Evolutionary conservation across 2,113 vertebrate species (phyloP).

Genomic region (Leiothrix lutea): DNA sequence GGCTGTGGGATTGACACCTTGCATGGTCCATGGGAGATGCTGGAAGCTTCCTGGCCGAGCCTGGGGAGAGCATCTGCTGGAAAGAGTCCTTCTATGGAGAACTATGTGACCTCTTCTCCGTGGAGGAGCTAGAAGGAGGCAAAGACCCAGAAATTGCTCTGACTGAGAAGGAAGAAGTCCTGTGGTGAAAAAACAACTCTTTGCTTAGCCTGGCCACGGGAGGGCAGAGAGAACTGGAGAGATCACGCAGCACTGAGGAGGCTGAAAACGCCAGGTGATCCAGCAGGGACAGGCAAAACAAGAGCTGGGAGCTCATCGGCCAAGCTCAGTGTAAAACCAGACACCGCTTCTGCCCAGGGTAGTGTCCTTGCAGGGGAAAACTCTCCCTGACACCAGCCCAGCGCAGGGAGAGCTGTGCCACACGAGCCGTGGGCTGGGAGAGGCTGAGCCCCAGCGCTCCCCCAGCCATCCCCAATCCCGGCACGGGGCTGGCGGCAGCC

Average conservation of each 20-base stretch:
- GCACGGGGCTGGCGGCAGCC: neutral
- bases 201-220: neutral
- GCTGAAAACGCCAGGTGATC: neutral
- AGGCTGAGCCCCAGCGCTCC: neutral
- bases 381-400: neutral
- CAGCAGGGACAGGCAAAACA: neutral
- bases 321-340: neutral
- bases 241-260: neutral
- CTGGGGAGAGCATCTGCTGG: neutral
- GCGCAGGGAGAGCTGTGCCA: neutral
- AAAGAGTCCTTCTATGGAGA: accelerated
- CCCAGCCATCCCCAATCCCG: accelerated
- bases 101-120: too few species aligned
- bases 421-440: neutral
- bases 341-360: neutral
- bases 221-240: neutral
- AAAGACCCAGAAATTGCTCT: neutral
- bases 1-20: neutral
- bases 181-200: neutral
- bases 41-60: neutral
- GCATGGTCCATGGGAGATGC: too few species aligned
- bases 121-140: neutral
- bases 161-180: neutral
- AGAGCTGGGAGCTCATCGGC: neutral
- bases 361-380: neutral